Base-by-base conservation (phyloP, 1,140 invertebrate species). In the Pogonomyrmex barbatus region DNA sequence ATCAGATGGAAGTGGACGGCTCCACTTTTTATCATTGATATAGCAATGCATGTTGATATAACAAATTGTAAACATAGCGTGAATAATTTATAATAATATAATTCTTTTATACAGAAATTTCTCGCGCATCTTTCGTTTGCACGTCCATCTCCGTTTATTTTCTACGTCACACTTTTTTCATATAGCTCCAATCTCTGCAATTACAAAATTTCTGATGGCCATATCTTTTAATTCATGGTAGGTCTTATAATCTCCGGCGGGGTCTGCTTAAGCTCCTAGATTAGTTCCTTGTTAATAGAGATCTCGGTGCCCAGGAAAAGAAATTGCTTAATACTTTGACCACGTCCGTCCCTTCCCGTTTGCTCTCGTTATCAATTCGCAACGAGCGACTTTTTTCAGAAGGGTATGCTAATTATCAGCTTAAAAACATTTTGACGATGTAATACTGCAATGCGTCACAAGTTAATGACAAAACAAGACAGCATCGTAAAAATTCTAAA, bases 261-360 rank as follows among this genome's bases (percentile, higher is more conserved):
- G 47, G 56, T 12, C 47, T 56, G 14, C 10, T 81, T 81, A 81
- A 68, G n/a, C 36, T 70, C 14, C 12, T 54, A 17, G n/a, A 81
- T 81, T 68, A 54, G n/a, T 81, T 54, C 10, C n/a, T 65, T 50
- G 60, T 78, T 78, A 78, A 78, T 65, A 14, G 12, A 63, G 33
- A 65, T 54, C 24, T 12, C 60, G 36, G 36, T 39, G 45, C 17
- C 9, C n/a, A 17, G 77, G 12, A 70, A 68, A 81, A 68, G 36
- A 70, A 42, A 4, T 56, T 12, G 30, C 17, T 45, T 68, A 70
- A 24, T 9, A 60, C 24, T 45, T 58, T 68, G 33, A 39, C 10
- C 17, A 33, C 30, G 10, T 47, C 24, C 42, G 50, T 2, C 10
- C 24, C 62, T 42, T 81, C 0, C 24, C 50, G 14, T 81, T 70